phyloP scores from a whole-genome alignment of 2,797 vertebrate species.

The Salmo trutta region DNA sequence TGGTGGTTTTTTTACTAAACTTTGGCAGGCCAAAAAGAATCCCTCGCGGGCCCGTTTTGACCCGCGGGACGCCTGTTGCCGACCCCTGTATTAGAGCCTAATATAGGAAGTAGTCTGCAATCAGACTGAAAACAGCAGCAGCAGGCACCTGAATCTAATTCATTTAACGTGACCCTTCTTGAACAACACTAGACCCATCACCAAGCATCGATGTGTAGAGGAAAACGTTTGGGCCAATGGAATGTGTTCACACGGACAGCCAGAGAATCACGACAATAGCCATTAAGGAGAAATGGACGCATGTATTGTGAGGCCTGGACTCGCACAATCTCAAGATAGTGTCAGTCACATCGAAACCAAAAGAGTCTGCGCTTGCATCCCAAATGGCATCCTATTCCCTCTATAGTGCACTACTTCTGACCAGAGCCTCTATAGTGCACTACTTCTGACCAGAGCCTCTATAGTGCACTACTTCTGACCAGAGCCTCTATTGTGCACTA shows the following conservation, averaged over 20 bases:
- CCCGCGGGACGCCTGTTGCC: too few relatives aligned
- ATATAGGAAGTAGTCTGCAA: slow-evolving; percentile 14
- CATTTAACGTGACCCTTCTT: neutral
- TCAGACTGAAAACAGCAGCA: slow-evolving; percentile 25
- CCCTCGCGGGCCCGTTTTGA: too few relatives aligned
- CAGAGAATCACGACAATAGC: neutral
- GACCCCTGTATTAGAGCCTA: neutral
- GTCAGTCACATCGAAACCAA: neutral
- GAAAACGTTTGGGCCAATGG: neutral
- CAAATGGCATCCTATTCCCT: neutral
- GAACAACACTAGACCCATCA: neutral
- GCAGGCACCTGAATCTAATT: neutral
- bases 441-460: too few relatives aligned
- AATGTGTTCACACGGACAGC: neutral
- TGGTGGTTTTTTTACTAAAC: too few relatives aligned
- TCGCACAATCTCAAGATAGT: too few relatives aligned
- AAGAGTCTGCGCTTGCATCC: neutral
- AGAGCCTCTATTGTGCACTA: too few relatives aligned
- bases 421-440: too few relatives aligned
- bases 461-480: too few relatives aligned
- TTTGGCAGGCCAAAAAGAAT: too few relatives aligned
- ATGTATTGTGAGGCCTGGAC: neutral
- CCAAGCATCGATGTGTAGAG: neutral
- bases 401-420: too few relatives aligned
- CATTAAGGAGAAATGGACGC: neutral